Base-by-base conservation (phyloP, 2,888 invertebrate genomes). In the Julus scanicus region DNA sequence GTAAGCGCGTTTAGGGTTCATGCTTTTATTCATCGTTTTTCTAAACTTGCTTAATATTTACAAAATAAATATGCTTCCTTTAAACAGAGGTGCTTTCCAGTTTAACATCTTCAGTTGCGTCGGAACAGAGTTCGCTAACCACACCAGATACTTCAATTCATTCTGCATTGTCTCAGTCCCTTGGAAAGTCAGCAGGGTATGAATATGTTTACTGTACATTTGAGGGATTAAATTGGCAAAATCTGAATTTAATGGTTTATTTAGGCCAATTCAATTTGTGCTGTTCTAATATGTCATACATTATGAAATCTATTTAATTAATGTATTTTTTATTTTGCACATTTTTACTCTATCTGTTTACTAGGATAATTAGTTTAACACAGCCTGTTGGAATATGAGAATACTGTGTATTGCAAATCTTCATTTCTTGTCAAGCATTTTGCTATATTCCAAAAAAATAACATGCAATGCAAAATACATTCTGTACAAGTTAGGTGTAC, bases 71-170 rank as follows among this genome's bases (percentile, higher is more conserved):
- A 37, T 85, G 6, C 1, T 39, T 85, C 39, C 20, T 85, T 17
- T 86, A 29, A n/a, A 1, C 49, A 86, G 86, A 86, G 6, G 49
- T 86, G 8, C 86, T 86, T 53, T 48, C 86, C n/a, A 86, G 86
- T 86, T 53, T 86, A 17, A 44, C 86, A 13, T 53, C 88, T 37
- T 88, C 88, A 48, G 44, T 44, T 53, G n/a, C 88, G 5, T 88
- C 88, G 6, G 88, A 88, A 13, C 20, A 80, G 39, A 88, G 88
- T 48, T 44, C 44, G 3, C 20, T 83, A n/a, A 88, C 83, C 8
- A 88, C 84, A 2, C 88, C 88, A n/a, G 88, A 88, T 20, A 88
- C 57, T 29, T 86, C 53, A 49, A 83, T 86, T 37, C 86, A 48
- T 17, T 53, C 86, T 44, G 20, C 53, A 17, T 17, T 49, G 86